phyloP scores from a whole-genome alignment of 2,113 vertebrate genomes.

The Syngnathus scovelli region DNA sequence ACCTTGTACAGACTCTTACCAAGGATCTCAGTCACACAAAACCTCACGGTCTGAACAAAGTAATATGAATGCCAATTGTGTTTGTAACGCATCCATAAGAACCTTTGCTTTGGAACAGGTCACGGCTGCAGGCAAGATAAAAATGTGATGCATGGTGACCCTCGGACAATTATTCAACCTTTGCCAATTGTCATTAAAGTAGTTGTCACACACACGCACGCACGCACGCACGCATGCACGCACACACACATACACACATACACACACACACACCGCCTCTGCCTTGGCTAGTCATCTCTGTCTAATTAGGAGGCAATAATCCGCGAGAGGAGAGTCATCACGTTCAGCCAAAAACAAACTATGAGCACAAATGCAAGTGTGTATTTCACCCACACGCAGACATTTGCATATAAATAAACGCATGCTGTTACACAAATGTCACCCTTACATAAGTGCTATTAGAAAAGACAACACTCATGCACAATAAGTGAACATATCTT shows the following conservation, averaged over 20 bases:
- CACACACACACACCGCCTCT: conserved; percentile 37
- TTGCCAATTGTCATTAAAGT: neutral
- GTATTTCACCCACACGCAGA: conserved; percentile 22
- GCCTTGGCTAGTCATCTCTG: conserved; percentile 64
- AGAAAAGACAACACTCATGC: conserved; percentile 44
- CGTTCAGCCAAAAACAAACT: conserved; percentile 64
- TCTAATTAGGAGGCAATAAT: conserved; percentile 71
- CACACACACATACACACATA: conserved; percentile 8
- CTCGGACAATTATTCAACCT: neutral
- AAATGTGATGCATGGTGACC: neutral
- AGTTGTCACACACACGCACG: neutral
- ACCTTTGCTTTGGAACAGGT: too few relatives aligned
- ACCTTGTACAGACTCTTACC: neutral
- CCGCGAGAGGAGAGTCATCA: conserved; percentile 69
- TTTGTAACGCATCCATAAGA: too few relatives aligned
- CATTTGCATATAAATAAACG: conserved; percentile 1
- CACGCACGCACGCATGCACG: conserved; percentile 10
- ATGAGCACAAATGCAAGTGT: conserved; percentile 44
- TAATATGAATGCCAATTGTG: neutral
- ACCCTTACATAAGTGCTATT: conserved; percentile 60
- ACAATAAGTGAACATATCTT: conserved; percentile 25
- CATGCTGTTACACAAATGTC: conserved; percentile 38
- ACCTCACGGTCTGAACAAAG: neutral
- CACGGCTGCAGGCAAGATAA: neutral
- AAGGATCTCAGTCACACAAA: neutral